phyloP scores from a whole-genome alignment of 2,888 invertebrate genomes.

The Chrysotoxum bicinctum region DNA sequence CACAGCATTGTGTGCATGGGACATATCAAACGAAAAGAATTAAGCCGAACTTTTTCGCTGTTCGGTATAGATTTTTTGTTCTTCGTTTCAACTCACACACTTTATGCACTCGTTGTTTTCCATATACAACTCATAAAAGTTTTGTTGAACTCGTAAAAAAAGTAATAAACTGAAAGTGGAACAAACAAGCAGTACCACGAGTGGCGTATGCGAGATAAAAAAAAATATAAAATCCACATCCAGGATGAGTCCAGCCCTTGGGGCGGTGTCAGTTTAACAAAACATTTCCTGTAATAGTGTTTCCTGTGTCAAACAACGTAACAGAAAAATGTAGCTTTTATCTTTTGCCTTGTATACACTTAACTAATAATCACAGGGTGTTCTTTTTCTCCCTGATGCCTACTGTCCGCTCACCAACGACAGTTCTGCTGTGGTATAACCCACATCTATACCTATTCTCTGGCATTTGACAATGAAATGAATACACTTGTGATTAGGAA shows the following conservation, averaged over 20 bases:
- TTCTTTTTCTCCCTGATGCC: background rate
- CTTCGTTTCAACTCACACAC: slow-evolving; percentile 9
- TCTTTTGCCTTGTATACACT: slow-evolving; percentile 48
- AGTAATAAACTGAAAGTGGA: slow-evolving; percentile 65
- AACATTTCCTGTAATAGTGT: slow-evolving; percentile 67
- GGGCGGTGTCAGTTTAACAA: slow-evolving; percentile 67
- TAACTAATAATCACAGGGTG: slow-evolving; percentile 54
- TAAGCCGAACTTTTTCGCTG: slow-evolving; percentile 49
- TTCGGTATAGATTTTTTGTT: slow-evolving; percentile 14
- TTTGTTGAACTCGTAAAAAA: slow-evolving; percentile 73
- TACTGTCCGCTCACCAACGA: too few relatives aligned
- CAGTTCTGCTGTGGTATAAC: background rate
- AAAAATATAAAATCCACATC: slow-evolving; percentile 1
- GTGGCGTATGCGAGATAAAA: slow-evolving; percentile 8
- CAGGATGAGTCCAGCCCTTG: slow-evolving; percentile 52
- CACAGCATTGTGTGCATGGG: background rate
- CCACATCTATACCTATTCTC: background rate
- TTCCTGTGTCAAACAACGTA: slow-evolving; percentile 48
- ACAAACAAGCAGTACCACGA: slow-evolving; percentile 40
- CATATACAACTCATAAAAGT: slow-evolving; percentile 71
- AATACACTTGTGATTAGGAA: slow-evolving; percentile 50
- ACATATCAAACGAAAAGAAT: background rate
- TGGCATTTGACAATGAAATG: slow-evolving; percentile 30
- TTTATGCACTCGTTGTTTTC: slow-evolving; percentile 57
- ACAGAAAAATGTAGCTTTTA: slow-evolving; percentile 42